A percentile compares a stretch with the other conserved stretches of the same genome.
Conservation (phyloP, 1,140 invertebrate species). For the fruit fly (Drosophila melanogaster) region Release_6_plus_ISO1_MT NT_037436.4:9654001-9654500, state of each 20-base stretch:
- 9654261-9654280: too few species aligned
- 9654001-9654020: not conserved
- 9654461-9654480: too few species aligned
- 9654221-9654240: not conserved
- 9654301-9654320: constrained; percentile 1
- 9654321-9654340: not conserved
- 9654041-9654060: not conserved
- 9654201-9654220: not conserved
- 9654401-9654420: constrained; percentile 7
- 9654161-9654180: constrained; percentile 1
- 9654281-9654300: not conserved
- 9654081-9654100: not conserved
- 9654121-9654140: not conserved
- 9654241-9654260: not conserved
- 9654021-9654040: not conserved
- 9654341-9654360: constrained; percentile 1
- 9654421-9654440: constrained; percentile 26
- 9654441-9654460: too few species aligned
- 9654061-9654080: not conserved
- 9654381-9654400: constrained; percentile 1
- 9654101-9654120: not conserved
- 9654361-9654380: constrained; percentile 11
- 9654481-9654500: too few species aligned
- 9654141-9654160: not conserved
- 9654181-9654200: not conserved